Conservation (phyloP, 2,888 invertebrate species). For the Drosophila meridiana region DNA sequence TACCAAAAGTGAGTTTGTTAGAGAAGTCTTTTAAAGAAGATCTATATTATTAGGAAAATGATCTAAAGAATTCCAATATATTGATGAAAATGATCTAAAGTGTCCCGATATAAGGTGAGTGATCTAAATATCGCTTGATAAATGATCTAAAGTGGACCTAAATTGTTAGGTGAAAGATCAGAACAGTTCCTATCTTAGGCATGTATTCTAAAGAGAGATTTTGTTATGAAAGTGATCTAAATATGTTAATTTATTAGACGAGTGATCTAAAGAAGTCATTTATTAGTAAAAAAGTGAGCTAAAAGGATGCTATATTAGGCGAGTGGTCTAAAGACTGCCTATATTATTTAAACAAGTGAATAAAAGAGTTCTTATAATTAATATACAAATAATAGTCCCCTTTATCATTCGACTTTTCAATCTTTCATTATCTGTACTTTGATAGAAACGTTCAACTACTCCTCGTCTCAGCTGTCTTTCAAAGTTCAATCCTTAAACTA, state of each 20-base stretch:
- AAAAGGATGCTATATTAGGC: too few relatives aligned
- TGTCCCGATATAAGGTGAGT: too few relatives aligned
- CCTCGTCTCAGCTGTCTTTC: too few relatives aligned
- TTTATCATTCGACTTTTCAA: not conserved
- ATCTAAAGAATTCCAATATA: not conserved
- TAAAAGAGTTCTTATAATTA: not conserved
- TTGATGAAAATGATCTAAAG: too few relatives aligned
- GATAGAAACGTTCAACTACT: not conserved
- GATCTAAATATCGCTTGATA: too few relatives aligned
- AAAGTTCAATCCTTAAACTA: not conserved
- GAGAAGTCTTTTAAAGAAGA: not conserved
- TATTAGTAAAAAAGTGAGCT: not conserved
- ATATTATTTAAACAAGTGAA: too few relatives aligned
- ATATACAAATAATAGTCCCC: not conserved
- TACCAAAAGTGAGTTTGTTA: not conserved
- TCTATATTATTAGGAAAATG: not conserved
- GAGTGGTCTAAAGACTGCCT: too few relatives aligned
- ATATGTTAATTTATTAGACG: not conserved
- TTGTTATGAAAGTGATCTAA: too few relatives aligned
- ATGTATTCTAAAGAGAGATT: too few relatives aligned
- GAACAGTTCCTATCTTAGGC: too few relatives aligned
- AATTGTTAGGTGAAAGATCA: too few relatives aligned
- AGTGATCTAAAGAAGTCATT: not conserved
- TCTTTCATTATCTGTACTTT: not conserved
- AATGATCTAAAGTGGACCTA: too few relatives aligned